A percentile compares a stretch with the other conserved stretches of the same genome.
phyloP scores from a whole-genome alignment of 2,113 vertebrate species.

The Oriolus oriolus region DNA sequence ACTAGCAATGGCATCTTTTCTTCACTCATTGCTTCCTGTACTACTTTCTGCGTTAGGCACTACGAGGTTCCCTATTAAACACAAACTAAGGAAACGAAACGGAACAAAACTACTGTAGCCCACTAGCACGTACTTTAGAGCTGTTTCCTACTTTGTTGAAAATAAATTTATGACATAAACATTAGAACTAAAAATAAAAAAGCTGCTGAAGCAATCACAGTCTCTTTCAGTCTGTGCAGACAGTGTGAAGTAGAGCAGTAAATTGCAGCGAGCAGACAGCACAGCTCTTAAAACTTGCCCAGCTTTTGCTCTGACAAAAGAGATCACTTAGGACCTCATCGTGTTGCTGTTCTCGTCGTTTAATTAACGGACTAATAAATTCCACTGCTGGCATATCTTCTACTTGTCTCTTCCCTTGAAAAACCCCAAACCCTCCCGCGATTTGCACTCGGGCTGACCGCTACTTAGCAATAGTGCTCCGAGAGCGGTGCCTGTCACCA shows the following conservation, averaged over 20 bases:
- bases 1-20: background rate
- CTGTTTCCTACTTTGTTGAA: background rate
- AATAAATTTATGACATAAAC: background rate
- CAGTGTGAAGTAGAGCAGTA: constrained; percentile 36
- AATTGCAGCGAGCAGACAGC: background rate
- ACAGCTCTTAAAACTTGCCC: background rate
- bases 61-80: background rate
- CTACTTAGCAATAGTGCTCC: fast-evolving
- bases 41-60: background rate
- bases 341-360: background rate
- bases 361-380: background rate
- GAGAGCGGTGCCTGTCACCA: background rate
- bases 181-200: background rate
- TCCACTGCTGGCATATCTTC: background rate
- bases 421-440: background rate
- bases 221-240: background rate
- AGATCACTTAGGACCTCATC: background rate
- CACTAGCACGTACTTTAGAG: background rate
- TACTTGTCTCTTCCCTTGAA: background rate
- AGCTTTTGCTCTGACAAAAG: background rate
- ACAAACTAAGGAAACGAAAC: background rate
- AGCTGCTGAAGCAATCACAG: background rate
- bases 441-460: background rate
- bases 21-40: background rate
- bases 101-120: background rate